phyloP scores from a whole-genome alignment of 1,140 invertebrate genomes.

The Chironomus tepperi region DNA sequence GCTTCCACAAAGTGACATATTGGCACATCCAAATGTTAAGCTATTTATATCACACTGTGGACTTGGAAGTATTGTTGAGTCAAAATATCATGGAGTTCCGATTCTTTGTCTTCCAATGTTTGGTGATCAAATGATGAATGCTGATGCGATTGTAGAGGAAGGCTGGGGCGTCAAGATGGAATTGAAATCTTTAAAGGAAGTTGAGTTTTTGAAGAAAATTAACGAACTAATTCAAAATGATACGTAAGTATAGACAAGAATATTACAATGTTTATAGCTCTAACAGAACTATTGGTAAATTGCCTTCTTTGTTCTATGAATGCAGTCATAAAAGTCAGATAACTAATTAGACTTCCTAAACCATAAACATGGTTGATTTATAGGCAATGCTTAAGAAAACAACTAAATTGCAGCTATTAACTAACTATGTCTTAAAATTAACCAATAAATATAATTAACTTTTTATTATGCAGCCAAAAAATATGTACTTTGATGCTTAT shows the following conservation, averaged over 20 bases:
- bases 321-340: no score
- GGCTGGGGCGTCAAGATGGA: conserved; percentile 24
- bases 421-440: no score
- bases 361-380: no score
- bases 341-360: no score
- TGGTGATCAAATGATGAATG: conserved; percentile 33
- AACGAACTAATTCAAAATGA: conserved; percentile 19
- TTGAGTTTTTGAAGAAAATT: not conserved
- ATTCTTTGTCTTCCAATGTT: conserved; percentile 43
- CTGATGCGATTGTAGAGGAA: conserved; percentile 28
- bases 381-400: no score
- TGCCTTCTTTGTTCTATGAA: no score
- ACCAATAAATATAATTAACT: no score
- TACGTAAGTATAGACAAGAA: conserved; percentile 16
- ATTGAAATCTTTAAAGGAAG: not conserved
- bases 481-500: no score
- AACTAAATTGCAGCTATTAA: no score
- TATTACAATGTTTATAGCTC: no score
- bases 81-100: conserved; percentile 43
- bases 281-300: no score
- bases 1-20: conserved; percentile 48
- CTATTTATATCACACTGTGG: conserved; percentile 47
- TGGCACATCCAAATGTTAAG: conserved; percentile 41
- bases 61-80: conserved; percentile 43
- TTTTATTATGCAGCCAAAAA: no score